phyloP scores from a whole-genome alignment of 2,888 invertebrate genomes.

The Cerceris rybyensis region DNA sequence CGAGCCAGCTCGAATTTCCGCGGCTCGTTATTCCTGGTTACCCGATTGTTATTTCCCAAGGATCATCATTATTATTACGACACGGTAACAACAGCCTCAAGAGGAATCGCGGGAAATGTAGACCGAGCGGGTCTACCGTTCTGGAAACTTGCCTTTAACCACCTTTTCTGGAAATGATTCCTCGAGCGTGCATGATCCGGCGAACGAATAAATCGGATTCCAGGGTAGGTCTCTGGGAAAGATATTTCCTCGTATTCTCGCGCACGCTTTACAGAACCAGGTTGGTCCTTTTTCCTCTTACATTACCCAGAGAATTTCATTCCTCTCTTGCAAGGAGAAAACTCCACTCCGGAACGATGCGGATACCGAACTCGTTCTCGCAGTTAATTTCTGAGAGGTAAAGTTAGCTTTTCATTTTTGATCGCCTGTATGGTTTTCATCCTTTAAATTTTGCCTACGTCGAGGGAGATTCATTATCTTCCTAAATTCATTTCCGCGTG shows the following conservation, averaged over 20 bases:
- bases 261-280: constrained; percentile 15
- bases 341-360: neutral
- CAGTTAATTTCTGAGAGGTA: constrained; percentile 5
- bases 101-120: constrained; percentile 31
- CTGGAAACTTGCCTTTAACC: constrained; percentile 34
- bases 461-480: too few relatives aligned
- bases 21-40: constrained; percentile 22
- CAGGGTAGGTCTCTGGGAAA: constrained; percentile 38
- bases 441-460: neutral
- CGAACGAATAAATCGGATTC: constrained; percentile 60
- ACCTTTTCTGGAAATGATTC: constrained; percentile 51
- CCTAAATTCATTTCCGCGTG: too few relatives aligned
- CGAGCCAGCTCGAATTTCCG: neutral
- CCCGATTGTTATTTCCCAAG: constrained; percentile 34
- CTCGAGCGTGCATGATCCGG: constrained; percentile 46
- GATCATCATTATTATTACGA: constrained; percentile 18
- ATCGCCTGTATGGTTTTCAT: too few relatives aligned
- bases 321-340: constrained; percentile 22
- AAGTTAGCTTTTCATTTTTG: neutral
- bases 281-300: neutral
- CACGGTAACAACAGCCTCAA: constrained; percentile 1
- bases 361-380: neutral
- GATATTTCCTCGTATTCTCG: constrained; percentile 12
- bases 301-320: constrained; percentile 45
- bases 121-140: constrained; percentile 48